Evolutionary conservation across 2,797 vertebrate species (phyloP).

Genomic region (Choloepus didactylus): DNA sequence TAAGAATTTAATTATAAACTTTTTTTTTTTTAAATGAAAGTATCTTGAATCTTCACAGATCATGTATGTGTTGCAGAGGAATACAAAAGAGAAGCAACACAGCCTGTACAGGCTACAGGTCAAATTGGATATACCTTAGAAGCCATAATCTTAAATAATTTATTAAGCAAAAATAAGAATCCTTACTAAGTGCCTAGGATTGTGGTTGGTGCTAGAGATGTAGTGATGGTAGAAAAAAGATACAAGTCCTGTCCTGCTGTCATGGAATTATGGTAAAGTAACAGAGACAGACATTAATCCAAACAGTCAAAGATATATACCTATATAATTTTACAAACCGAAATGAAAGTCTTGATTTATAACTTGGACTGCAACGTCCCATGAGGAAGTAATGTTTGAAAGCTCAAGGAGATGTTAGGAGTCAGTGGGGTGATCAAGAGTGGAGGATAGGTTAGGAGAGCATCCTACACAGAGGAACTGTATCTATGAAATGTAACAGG

Average conservation of each 20-base stretch:
- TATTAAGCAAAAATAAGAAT: neutral
- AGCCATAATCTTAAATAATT: conserved; percentile 31
- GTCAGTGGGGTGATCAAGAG: neutral
- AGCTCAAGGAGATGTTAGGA: neutral
- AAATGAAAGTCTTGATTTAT: neutral
- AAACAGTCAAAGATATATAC: neutral
- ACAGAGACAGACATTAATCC: conserved; percentile 3
- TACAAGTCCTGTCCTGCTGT: neutral
- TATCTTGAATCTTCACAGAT: neutral
- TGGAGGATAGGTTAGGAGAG: neutral
- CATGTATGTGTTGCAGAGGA: neutral
- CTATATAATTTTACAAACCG: neutral
- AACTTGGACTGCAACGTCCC: no score
- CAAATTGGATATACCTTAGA: conserved; percentile 47
- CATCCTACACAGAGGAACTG: neutral
- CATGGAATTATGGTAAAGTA: conserved; percentile 11
- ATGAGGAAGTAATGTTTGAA: neutral
- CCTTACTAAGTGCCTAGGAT: neutral
- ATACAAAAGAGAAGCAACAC: conserved; percentile 27
- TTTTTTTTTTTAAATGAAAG: neutral
- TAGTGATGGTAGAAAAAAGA: neutral
- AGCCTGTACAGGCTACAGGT: conserved; percentile 57
- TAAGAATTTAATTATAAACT: neutral
- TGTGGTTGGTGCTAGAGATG: neutral
- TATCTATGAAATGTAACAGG: neutral